Conservation (phyloP, 2,113 vertebrate species). For the Pyrgilauda ruficollis region DNA sequence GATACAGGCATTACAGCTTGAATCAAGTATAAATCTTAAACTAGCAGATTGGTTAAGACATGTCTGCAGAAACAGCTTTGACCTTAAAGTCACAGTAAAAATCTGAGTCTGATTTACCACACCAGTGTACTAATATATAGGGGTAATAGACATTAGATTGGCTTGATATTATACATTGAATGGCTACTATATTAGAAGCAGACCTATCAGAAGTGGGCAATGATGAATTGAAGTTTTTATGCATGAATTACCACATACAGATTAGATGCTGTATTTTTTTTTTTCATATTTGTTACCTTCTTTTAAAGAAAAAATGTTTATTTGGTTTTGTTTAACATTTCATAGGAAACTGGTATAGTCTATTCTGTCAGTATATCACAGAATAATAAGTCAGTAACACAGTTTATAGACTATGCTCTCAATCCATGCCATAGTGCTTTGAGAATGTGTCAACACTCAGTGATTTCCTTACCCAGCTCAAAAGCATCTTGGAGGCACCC, state of each 20-base stretch:
- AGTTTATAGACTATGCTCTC: not conserved
- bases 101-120: not conserved
- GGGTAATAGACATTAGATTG: not conserved
- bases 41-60: not conserved
- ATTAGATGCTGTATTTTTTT: not conserved
- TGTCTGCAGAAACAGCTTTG: not conserved
- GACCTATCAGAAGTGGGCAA: not conserved
- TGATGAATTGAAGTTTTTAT: not conserved
- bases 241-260: not conserved
- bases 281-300: not conserved
- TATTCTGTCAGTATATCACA: not conserved
- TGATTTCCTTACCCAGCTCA: constrained; percentile 62
- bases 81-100: not conserved
- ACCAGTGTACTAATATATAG: not conserved
- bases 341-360: not conserved
- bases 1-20: not conserved
- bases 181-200: constrained; percentile 7
- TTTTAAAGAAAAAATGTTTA: not conserved
- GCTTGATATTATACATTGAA: constrained; percentile 58
- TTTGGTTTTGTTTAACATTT: not conserved
- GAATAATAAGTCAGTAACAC: not conserved
- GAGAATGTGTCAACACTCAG: constrained; percentile 53
- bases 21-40: not conserved
- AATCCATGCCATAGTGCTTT: constrained; percentile 54
- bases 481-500: constrained; percentile 65